A percentile compares a stretch with the other conserved stretches of the same genome.
phyloP scores from a whole-genome alignment of 92 coral and sea anemone species.

The Palythoa heliodiscus region DNA sequence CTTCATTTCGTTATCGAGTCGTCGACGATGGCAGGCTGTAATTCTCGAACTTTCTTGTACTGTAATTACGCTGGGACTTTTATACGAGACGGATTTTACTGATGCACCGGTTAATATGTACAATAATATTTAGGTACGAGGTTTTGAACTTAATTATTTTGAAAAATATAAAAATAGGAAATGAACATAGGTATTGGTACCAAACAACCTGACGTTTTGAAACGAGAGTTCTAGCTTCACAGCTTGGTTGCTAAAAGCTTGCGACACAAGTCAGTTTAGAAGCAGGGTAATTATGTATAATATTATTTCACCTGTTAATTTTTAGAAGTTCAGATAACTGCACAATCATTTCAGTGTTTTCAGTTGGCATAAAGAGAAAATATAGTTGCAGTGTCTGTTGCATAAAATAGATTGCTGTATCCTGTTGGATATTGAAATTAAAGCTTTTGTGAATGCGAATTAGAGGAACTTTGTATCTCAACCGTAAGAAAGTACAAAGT shows the following conservation, averaged over 20 bases:
- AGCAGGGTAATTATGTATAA: too few relatives aligned
- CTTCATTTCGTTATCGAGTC: background rate
- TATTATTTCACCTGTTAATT: too few relatives aligned
- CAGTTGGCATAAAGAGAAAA: too few relatives aligned
- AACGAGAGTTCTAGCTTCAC: background rate
- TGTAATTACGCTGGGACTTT: background rate
- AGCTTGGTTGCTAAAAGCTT: background rate
- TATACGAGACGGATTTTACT: background rate
- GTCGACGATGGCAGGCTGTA: background rate
- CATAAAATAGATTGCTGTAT: too few relatives aligned
- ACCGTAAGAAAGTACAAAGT: too few relatives aligned
- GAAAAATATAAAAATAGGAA: background rate
- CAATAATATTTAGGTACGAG: background rate
- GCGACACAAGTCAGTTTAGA: background rate
- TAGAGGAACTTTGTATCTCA: too few relatives aligned
- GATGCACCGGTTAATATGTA: slow-evolving; percentile 19
- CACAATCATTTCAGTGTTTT: too few relatives aligned
- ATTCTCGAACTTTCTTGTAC: background rate
- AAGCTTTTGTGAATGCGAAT: too few relatives aligned
- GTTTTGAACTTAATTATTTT: background rate
- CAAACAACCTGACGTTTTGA: background rate
- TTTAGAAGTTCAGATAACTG: too few relatives aligned
- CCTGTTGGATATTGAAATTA: too few relatives aligned
- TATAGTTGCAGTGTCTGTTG: too few relatives aligned
- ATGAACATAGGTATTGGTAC: background rate